These are phyloP conservation scores for Orthochromis indermauri DNA, from an alignment of 2,113 vertebrate species.

Conservation along the genomic window DNA sequence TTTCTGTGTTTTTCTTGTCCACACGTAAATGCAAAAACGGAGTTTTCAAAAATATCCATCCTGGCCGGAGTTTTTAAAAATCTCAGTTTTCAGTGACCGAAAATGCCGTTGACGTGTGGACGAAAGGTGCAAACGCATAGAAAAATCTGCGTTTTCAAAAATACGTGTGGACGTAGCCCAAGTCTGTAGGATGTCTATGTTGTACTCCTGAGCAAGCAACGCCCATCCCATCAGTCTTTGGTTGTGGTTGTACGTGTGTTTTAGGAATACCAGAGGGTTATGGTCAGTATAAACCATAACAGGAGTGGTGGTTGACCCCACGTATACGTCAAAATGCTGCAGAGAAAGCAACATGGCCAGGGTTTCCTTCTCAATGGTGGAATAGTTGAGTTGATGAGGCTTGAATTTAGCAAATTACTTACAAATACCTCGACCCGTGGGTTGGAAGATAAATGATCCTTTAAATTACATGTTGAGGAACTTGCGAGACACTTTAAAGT, in stretches of 20 bases:
- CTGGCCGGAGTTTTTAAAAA: too few relatives aligned
- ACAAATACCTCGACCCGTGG: background rate
- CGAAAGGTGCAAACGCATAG: too few relatives aligned
- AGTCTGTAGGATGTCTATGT: background rate
- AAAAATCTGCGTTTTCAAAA: too few relatives aligned
- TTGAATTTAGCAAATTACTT: background rate
- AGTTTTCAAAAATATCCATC: too few relatives aligned
- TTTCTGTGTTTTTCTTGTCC: too few relatives aligned
- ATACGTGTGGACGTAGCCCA: too few relatives aligned
- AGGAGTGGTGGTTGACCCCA: background rate
- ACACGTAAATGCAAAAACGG: too few relatives aligned
- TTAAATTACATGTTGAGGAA: background rate
- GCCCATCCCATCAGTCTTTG: accelerated
- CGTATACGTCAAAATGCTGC: accelerated
- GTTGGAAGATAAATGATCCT: background rate
- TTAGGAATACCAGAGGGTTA: background rate
- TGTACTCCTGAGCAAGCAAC: background rate
- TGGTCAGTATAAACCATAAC: background rate
- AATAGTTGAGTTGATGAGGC: background rate
- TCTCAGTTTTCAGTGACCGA: too few relatives aligned
- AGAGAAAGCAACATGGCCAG: background rate
- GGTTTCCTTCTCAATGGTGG: background rate
- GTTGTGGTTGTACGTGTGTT: background rate
- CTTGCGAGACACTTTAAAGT: background rate
- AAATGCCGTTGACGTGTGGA: too few relatives aligned